Conservation (phyloP, 2,888 invertebrate genomes). For the Aethes cnicana region DNA sequence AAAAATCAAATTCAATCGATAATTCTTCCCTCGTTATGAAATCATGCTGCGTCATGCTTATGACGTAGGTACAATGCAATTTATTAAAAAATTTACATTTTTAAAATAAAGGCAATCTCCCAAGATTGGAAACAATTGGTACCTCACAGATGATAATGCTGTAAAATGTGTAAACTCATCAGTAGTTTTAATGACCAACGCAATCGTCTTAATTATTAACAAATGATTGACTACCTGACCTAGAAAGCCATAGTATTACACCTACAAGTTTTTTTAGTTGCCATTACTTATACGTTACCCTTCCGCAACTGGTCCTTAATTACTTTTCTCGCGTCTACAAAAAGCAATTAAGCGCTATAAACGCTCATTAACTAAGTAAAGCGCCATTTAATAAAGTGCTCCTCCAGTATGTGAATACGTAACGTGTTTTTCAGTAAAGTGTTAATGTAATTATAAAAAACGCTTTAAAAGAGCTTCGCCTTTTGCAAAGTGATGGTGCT, state of each 20-base stretch:
- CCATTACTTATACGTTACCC: constrained; percentile 19
- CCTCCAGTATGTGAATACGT: constrained; percentile 27
- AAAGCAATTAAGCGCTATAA: constrained; percentile 25
- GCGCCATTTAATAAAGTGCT: constrained; percentile 29
- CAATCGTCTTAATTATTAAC: too few relatives aligned
- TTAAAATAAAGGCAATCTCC: too few relatives aligned
- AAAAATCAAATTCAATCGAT: too few relatives aligned
- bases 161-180: constrained; percentile 33
- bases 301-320: constrained; percentile 19
- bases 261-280: constrained; percentile 19
- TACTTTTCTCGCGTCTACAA: constrained; percentile 28
- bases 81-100: too few relatives aligned
- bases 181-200: constrained; percentile 32
- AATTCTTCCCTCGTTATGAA: too few relatives aligned
- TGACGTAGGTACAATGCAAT: too few relatives aligned
- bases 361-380: constrained; percentile 31
- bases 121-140: too few relatives aligned
- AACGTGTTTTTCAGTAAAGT: constrained; percentile 24
- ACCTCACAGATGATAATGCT: too few relatives aligned
- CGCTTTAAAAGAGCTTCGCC: constrained; percentile 42
- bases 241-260: too few relatives aligned
- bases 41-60: too few relatives aligned
- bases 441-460: constrained; percentile 30
- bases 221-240: too few relatives aligned
- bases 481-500: constrained; percentile 61